Percentiles rank a stretch among this genome's conserved stretches.
Evolutionary conservation across 2,797 vertebrate genomes (phyloP).

Genomic region (Decapterus maruadsi): DNA sequence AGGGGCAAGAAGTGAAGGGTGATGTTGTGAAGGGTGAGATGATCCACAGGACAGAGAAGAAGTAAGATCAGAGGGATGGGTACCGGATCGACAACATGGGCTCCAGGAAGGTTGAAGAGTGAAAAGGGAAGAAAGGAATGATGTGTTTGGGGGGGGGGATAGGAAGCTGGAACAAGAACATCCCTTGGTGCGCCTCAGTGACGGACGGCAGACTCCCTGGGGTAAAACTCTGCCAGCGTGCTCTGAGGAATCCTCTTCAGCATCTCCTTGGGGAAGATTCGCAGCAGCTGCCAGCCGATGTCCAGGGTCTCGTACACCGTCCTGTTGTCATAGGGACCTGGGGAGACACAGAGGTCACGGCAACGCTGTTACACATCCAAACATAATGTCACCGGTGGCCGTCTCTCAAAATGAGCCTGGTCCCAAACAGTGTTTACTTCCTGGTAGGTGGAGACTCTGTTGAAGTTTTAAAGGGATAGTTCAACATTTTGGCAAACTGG

Average conservation of each 20-base stretch:
- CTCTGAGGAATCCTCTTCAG: slow-evolving; percentile 98
- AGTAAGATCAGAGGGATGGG: slow-evolving; percentile 13
- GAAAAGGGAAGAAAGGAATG: slow-evolving; percentile 1
- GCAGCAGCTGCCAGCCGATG: slow-evolving; percentile 97
- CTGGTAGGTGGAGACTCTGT: no score
- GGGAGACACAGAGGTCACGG: background rate
- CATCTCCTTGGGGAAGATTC: slow-evolving; percentile 99
- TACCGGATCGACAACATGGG: slow-evolving; percentile 3
- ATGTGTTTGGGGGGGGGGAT: background rate
- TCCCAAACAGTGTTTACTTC: background rate
- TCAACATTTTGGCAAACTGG: no score
- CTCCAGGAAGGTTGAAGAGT: background rate
- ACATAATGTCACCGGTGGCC: background rate
- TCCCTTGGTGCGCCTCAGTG: slow-evolving; percentile 66
- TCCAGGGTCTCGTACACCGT: slow-evolving; percentile 96
- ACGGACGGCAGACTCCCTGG: slow-evolving; percentile 88
- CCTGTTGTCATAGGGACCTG: slow-evolving; percentile 87
- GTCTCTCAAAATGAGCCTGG: no score
- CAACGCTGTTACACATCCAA: background rate
- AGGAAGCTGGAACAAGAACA: slow-evolving; percentile 21
- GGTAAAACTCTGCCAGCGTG: slow-evolving; percentile 96
- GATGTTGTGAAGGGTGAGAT: background rate
- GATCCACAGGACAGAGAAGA: slow-evolving; percentile 2
- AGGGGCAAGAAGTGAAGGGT: background rate
- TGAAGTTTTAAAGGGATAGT: no score